Conservation (phyloP, 2,113 vertebrate genomes). For the Corythornis vintsioides region DNA sequence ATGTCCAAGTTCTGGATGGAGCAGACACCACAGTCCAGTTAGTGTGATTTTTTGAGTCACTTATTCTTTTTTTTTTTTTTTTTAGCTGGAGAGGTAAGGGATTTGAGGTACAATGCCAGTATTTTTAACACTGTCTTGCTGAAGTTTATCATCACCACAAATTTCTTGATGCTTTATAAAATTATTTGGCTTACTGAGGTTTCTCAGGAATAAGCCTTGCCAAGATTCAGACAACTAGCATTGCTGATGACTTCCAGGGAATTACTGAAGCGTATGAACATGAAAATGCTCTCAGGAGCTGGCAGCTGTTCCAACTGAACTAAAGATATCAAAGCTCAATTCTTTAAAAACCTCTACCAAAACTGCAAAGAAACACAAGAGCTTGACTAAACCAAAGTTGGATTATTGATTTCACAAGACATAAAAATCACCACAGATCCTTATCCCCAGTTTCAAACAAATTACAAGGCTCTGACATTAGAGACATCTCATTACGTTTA, state of each 20-base stretch:
- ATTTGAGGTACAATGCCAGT: background rate
- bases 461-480: background rate
- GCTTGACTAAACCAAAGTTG: background rate
- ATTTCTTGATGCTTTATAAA: background rate
- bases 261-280: background rate
- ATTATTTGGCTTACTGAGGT: background rate
- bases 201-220: background rate
- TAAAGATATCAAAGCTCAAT: background rate
- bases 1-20: background rate
- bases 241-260: background rate
- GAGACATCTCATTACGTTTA: background rate
- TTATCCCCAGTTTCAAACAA: background rate
- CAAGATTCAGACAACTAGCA: background rate
- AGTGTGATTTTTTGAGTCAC: rapidly evolving
- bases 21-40: background rate
- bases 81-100: background rate
- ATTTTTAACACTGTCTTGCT: background rate
- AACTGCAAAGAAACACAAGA: background rate
- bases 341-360: background rate
- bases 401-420: background rate
- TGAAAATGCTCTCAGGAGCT: background rate
- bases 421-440: background rate
- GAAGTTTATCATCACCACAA: background rate
- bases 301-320: background rate
- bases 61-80: rapidly evolving